Evolutionary conservation across 2,797 vertebrate genomes (phyloP).

Genomic region (Galago senegalensis): DNA sequence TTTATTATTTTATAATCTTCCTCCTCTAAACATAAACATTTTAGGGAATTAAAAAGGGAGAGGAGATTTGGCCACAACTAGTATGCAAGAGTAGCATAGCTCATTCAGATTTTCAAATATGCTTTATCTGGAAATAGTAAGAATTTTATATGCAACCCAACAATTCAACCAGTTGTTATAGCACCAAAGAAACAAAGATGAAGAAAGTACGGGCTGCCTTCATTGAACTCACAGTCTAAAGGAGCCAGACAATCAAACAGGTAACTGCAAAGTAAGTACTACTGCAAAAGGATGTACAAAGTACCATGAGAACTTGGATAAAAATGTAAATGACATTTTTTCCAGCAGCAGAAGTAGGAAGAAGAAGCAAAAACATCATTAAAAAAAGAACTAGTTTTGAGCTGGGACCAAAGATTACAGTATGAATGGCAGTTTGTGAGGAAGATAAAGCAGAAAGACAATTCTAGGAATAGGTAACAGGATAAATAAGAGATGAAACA

Average conservation of each 20-base stretch:
- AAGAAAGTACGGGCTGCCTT: constrained; percentile 26
- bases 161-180: not conserved
- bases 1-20: constrained; percentile 43
- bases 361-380: constrained; percentile 20
- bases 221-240: not conserved
- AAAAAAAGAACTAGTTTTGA: not conserved
- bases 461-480: not conserved
- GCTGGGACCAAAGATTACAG: constrained; percentile 17
- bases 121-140: constrained; percentile 41
- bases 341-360: not conserved
- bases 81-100: not conserved
- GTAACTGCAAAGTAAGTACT: not conserved
- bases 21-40: constrained; percentile 21
- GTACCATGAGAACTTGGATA: not conserved
- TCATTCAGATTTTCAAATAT: constrained; percentile 53
- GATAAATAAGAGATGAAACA: constrained; percentile 42
- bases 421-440: constrained; percentile 12
- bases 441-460: constrained; percentile 4
- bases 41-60: constrained; percentile 1
- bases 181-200: constrained; percentile 13
- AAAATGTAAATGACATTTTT: not conserved
- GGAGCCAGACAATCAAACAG: constrained; percentile 18
- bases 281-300: not conserved
- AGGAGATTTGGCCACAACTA: constrained; percentile 9
- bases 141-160: not conserved